These are phyloP conservation scores for Atopsyche davidsoni DNA, from an alignment of 1,140 invertebrate genomes.

Conservation along the genomic window DNA sequence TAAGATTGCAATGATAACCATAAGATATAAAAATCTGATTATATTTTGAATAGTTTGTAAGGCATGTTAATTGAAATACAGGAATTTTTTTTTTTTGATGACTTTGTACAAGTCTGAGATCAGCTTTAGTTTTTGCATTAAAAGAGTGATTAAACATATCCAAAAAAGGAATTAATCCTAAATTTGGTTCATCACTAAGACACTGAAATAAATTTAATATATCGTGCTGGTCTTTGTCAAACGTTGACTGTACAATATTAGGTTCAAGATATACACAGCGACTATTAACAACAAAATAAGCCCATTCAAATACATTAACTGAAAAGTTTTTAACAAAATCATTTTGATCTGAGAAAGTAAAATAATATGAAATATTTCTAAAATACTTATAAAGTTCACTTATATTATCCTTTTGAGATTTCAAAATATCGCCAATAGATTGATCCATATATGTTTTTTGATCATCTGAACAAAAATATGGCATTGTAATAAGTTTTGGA, in stretches of 20 bases:
- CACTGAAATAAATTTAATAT: no score
- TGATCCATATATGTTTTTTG: constrained; percentile 10
- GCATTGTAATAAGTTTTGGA: constrained; percentile 14
- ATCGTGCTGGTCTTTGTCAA: not conserved
- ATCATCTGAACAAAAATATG: constrained; percentile 16
- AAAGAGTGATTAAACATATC: constrained; percentile 28
- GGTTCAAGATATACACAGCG: constrained; percentile 25
- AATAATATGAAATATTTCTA: constrained; percentile 11
- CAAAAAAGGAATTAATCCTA: constrained; percentile 24
- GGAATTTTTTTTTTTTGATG: not conserved
- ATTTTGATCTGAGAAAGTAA: not conserved
- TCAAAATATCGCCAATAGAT: constrained; percentile 12
- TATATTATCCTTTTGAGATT: constrained; percentile 14
- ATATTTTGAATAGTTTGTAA: constrained; percentile 14
- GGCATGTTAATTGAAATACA: constrained; percentile 16
- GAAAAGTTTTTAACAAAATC: constrained; percentile 10
- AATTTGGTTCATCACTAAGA: constrained; percentile 14
- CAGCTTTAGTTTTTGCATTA: constrained; percentile 11
- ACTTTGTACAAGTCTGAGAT: not conserved
- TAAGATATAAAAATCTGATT: constrained; percentile 26
- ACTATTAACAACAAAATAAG: constrained; percentile 26
- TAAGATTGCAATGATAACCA: constrained; percentile 24
- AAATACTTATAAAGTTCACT: constrained; percentile 10
- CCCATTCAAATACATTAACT: constrained; percentile 20
- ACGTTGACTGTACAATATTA: constrained; percentile 10